Evolutionary conservation across 1,140 invertebrate species (phyloP).

Genomic region (Calephelis nemesis): DNA sequence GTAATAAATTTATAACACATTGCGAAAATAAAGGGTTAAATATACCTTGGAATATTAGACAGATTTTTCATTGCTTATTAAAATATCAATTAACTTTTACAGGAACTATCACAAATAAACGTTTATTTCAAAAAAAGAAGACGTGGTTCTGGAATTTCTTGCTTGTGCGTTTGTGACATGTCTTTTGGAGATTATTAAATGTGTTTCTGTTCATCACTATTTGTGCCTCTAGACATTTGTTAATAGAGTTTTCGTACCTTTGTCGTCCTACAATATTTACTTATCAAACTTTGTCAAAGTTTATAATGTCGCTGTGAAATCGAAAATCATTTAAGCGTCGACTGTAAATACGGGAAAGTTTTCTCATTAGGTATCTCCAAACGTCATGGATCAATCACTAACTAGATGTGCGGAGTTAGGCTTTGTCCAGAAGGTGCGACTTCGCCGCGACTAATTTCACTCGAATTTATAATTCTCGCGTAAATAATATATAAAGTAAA

Average conservation of each 20-base stretch:
- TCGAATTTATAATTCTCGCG: no score
- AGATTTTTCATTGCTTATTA: no score
- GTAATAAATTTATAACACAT: no score
- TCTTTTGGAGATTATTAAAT: slow-evolving; percentile 16
- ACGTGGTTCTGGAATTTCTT: slow-evolving; percentile 17
- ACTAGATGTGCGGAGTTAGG: slow-evolving; percentile 5
- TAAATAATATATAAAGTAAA: no score
- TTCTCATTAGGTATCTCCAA: slow-evolving; percentile 17
- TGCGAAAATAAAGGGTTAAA: no score
- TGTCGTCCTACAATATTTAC: background rate
- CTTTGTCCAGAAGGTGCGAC: no score
- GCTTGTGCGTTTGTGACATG: slow-evolving; percentile 20
- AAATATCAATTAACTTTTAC: no score
- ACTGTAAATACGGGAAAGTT: slow-evolving; percentile 8
- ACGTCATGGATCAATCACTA: slow-evolving; percentile 14
- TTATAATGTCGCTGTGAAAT: background rate
- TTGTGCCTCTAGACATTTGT: background rate
- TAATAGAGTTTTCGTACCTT: background rate
- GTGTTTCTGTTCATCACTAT: background rate
- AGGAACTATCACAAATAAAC: no score
- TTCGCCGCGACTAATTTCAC: no score
- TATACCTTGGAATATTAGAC: no score
- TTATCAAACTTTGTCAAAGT: slow-evolving; percentile 1
- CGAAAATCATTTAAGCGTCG: slow-evolving; percentile 1
- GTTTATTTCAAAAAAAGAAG: background rate